Evolutionary conservation across 2,888 invertebrate species (phyloP).

Genomic region (Sphaeridia pumilis): DNA sequence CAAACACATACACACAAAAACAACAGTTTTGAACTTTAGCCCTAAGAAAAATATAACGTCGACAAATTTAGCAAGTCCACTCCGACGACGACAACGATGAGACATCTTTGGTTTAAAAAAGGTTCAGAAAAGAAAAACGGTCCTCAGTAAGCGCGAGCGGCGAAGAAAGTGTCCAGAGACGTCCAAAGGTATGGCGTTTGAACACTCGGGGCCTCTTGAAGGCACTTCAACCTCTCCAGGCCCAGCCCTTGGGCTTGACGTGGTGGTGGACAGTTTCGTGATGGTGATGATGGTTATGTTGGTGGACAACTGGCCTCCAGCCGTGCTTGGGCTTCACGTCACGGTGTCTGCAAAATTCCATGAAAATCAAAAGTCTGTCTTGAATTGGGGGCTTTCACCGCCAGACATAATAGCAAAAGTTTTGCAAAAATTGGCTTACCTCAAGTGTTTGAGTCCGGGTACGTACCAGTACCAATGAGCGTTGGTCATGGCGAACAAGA

Average conservation of each 20-base stretch:
- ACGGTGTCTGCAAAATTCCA: constrained; percentile 6
- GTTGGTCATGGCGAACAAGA: constrained; percentile 16
- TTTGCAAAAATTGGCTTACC: constrained; percentile 9
- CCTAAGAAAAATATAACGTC: too few relatives aligned
- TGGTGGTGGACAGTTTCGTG: not conserved
- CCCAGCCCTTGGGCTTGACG: not conserved
- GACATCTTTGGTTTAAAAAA: too few relatives aligned
- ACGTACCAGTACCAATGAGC: constrained; percentile 20
- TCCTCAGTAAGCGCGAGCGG: too few relatives aligned
- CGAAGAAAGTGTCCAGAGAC: not conserved
- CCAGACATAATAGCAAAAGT: not conserved
- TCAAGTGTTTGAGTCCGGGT: constrained; percentile 19
- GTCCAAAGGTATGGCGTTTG: not conserved
- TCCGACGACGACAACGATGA: too few relatives aligned
- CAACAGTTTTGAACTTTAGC: too few relatives aligned
- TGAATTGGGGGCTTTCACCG: not conserved
- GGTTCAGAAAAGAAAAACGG: too few relatives aligned
- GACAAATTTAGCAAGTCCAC: too few relatives aligned
- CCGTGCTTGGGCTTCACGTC: constrained; percentile 6
- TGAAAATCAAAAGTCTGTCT: not conserved
- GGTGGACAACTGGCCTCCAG: not conserved
- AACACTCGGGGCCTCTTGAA: not conserved
- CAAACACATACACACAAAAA: too few relatives aligned
- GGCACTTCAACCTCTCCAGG: not conserved
- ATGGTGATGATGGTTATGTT: constrained; percentile 3